phyloP scores from a whole-genome alignment of 2,888 invertebrate genomes.

The Leptarthrus brevirostris region DNA sequence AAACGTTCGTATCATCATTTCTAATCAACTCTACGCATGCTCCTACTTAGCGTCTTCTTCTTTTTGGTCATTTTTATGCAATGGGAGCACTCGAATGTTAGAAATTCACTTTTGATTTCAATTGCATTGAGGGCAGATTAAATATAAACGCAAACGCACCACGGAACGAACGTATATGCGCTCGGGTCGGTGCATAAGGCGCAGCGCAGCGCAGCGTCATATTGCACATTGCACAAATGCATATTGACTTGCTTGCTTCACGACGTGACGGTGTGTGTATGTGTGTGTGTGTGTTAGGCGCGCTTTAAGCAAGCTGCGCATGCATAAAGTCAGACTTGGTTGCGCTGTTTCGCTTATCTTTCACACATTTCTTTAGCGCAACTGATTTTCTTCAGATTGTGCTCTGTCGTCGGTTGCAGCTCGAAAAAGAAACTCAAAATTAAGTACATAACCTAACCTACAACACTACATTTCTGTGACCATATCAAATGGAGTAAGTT shows the following conservation, averaged over 20 bases:
- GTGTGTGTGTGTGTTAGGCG: neutral
- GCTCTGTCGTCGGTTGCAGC: constrained; percentile 9
- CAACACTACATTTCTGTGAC: constrained; percentile 45
- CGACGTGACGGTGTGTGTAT: too few relatives aligned
- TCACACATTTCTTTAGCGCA: constrained; percentile 38
- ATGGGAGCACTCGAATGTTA: constrained; percentile 46
- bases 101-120: constrained; percentile 50
- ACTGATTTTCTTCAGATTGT: constrained; percentile 31
- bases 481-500: constrained; percentile 40
- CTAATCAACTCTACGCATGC: constrained; percentile 41
- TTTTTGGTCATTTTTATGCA: constrained; percentile 40
- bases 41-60: constrained; percentile 26
- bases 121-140: constrained; percentile 47
- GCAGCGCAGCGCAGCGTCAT: constrained; percentile 23
- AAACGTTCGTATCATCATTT: constrained; percentile 28
- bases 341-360: constrained; percentile 12
- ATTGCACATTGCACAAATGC: constrained; percentile 20
- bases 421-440: constrained; percentile 27
- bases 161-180: neutral
- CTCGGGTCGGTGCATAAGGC: neutral
- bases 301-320: neutral
- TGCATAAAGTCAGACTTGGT: neutral
- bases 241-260: neutral
- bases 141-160: constrained; percentile 29
- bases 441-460: constrained; percentile 46